Evolutionary conservation across 2,113 vertebrate genomes (phyloP).

Genomic region (Corythoichthys haematopterus): DNA sequence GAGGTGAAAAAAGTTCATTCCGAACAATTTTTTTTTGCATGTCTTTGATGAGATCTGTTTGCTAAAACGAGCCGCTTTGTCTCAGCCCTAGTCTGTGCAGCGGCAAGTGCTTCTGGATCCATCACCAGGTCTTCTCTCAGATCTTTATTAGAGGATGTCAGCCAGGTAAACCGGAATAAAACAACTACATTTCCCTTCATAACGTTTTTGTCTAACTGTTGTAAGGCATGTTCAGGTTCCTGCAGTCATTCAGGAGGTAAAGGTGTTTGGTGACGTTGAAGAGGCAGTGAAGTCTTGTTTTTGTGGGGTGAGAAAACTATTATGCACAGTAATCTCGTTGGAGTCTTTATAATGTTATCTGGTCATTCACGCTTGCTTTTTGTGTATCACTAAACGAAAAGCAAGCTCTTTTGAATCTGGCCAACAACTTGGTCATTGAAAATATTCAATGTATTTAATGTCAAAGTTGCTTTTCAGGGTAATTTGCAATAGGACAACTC

Average conservation of each 20-base stretch:
- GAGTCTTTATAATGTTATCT: neutral
- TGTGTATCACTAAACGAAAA: neutral
- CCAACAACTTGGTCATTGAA: too few species aligned
- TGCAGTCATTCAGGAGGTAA: constrained; percentile 71
- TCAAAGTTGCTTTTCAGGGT: too few species aligned
- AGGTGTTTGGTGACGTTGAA: constrained; percentile 66
- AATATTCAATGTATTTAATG: too few species aligned
- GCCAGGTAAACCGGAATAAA: constrained; percentile 63
- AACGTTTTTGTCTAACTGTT: neutral
- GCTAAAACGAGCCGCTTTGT: constrained; percentile 1
- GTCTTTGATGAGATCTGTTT: neutral
- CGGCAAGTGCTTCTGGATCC: constrained; percentile 35
- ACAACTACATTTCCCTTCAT: constrained; percentile 29
- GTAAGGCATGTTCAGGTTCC: constrained; percentile 71
- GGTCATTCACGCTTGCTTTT: neutral
- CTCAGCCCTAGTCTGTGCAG: constrained; percentile 74
- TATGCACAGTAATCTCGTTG: neutral
- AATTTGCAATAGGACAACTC: too few species aligned
- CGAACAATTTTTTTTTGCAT: neutral
- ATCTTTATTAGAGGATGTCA: constrained; percentile 75
- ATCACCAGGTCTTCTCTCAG: constrained; percentile 71
- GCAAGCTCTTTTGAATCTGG: neutral
- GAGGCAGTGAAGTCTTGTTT: constrained; percentile 73
- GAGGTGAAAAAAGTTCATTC: constrained; percentile 54
- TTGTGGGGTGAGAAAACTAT: constrained; percentile 62